Evolutionary conservation across 2,113 vertebrate genomes (phyloP).

Genomic region (Misgurnus anguillicaudatus): DNA sequence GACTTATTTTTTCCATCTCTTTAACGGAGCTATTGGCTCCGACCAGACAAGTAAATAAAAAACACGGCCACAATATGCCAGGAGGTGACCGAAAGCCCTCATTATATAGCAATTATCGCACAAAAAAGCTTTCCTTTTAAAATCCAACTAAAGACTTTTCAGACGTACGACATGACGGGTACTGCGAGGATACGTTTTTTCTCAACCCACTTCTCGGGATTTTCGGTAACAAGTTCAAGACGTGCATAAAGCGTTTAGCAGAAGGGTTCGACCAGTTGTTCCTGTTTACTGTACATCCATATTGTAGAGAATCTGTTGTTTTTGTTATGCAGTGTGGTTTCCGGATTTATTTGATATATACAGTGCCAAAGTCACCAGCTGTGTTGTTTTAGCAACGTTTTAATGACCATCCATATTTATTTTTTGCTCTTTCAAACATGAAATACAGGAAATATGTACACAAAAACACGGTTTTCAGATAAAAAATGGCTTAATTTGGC

Average conservation of each 20-base stretch:
- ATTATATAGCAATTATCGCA: conserved; percentile 84
- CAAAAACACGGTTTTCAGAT: no score
- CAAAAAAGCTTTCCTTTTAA: conserved; percentile 65
- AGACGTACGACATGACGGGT: conserved; percentile 67
- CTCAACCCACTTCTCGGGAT: conserved; percentile 38
- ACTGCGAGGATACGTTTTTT: conserved; percentile 35
- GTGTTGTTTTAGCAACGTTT: no score
- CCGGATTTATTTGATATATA: no score
- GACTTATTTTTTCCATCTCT: conserved; percentile 86
- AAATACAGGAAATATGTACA: no score
- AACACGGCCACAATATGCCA: conserved; percentile 78
- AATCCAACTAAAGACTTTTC: conserved; percentile 62
- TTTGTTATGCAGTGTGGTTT: conserved; percentile 35
- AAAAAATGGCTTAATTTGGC: no score
- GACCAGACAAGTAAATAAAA: conserved; percentile 81
- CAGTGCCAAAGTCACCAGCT: not conserved
- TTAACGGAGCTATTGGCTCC: conserved; percentile 78
- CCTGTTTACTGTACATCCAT: conserved; percentile 1
- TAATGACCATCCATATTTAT: no score
- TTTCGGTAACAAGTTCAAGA: conserved; percentile 62
- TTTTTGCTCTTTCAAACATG: no score
- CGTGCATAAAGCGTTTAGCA: conserved; percentile 42
- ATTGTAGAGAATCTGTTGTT: conserved; percentile 40
- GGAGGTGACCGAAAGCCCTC: conserved; percentile 76
- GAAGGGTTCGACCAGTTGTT: conserved; percentile 40